Evolutionary conservation across 1,140 invertebrate genomes (phyloP).

Genomic region (Trichomalopsis sarcophagae): DNA sequence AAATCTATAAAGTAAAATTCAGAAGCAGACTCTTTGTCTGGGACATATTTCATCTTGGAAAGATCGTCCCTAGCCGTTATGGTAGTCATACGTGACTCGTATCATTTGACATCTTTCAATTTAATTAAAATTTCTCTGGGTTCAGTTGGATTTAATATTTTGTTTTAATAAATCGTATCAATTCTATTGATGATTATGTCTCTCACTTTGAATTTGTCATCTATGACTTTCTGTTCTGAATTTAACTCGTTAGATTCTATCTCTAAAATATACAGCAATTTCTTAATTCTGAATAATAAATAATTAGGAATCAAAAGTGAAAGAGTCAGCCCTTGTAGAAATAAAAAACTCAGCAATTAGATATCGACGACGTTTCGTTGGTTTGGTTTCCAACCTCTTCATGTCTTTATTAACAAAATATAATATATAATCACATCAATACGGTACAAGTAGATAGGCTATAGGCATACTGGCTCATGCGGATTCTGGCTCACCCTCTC

Average conservation of each 20-base stretch:
- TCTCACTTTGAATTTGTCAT: conserved; percentile 44
- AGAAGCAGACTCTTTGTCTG: conserved; percentile 38
- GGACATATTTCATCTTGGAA: conserved; percentile 19
- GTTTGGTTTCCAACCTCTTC: too few species aligned
- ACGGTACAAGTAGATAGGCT: too few species aligned
- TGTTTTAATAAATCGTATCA: conserved; percentile 42
- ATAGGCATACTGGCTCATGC: too few species aligned
- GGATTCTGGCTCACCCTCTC: too few species aligned
- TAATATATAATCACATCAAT: too few species aligned
- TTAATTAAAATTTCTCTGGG: conserved; percentile 25
- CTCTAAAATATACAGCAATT: not conserved
- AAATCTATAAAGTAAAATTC: too few species aligned
- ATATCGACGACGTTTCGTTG: too few species aligned
- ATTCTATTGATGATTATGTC: conserved; percentile 52
- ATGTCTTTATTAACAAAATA: too few species aligned
- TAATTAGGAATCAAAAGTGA: not conserved
- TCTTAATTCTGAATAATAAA: not conserved
- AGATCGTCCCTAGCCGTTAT: conserved; percentile 31
- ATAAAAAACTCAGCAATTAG: too few species aligned
- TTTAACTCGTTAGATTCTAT: not conserved
- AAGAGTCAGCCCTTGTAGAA: too few species aligned
- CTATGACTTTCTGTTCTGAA: not conserved
- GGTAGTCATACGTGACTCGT: conserved; percentile 19
- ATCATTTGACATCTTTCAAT: conserved; percentile 42
- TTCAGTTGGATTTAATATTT: conserved; percentile 9